phyloP scores from a whole-genome alignment of 2,888 invertebrate genomes.

The Watsonalla binaria region DNA sequence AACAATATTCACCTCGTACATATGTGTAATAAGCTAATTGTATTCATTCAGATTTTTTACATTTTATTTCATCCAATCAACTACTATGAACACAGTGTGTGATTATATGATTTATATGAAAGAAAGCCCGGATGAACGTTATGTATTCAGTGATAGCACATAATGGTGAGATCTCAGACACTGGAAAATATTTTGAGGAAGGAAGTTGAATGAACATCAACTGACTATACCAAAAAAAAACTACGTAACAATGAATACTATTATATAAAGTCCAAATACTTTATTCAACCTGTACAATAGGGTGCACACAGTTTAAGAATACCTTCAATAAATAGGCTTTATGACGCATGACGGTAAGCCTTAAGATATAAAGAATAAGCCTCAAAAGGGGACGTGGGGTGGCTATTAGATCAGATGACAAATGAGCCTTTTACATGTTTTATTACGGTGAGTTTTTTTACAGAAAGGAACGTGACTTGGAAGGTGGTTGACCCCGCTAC shows the following conservation, averaged over 20 bases:
- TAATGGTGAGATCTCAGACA: too few relatives aligned
- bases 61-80: background rate
- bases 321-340: slow-evolving; percentile 56
- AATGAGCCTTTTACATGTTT: slow-evolving; percentile 65
- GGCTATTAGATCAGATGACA: slow-evolving; percentile 63
- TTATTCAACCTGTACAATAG: slow-evolving; percentile 45
- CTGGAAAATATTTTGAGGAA: background rate
- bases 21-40: background rate
- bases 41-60: background rate
- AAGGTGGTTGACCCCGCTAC: slow-evolving; percentile 59
- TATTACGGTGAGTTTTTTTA: slow-evolving; percentile 56
- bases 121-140: too few relatives aligned
- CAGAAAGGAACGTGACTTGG: slow-evolving; percentile 58
- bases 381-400: slow-evolving; percentile 39
- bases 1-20: slow-evolving; percentile 1
- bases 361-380: slow-evolving; percentile 61
- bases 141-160: too few relatives aligned
- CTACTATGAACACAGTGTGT: too few relatives aligned
- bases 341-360: slow-evolving; percentile 58
- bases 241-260: background rate
- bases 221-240: background rate
- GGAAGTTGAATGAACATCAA: background rate
- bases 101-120: too few relatives aligned
- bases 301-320: slow-evolving; percentile 42
- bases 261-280: slow-evolving; percentile 39